A percentile compares a stretch with the other conserved stretches of the same genome.
Evolutionary conservation across 2,888 invertebrate genomes (phyloP).

Genomic region (Cephus sareptanus): DNA sequence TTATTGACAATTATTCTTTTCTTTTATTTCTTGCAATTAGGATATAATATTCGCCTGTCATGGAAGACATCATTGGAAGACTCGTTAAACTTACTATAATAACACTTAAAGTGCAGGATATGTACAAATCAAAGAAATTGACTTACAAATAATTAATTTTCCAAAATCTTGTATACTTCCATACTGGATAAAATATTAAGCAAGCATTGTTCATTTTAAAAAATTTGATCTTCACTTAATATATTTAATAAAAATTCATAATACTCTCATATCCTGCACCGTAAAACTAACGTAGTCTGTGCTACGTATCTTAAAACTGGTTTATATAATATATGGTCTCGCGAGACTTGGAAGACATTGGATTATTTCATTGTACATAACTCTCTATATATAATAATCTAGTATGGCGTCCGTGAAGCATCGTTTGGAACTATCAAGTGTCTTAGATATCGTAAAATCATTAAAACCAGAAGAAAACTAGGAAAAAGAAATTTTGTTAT

Average conservation of each 20-base stretch:
- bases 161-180: neutral
- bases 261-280: neutral
- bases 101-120: slow-evolving; percentile 22
- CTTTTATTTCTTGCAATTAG: neutral
- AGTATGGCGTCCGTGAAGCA: neutral
- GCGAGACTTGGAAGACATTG: slow-evolving; percentile 36
- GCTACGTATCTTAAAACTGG: neutral
- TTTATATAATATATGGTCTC: slow-evolving; percentile 1
- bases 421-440: neutral
- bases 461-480: neutral
- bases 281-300: neutral
- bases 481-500: neutral
- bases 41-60: neutral
- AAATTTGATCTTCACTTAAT: neutral
- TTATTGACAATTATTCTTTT: neutral
- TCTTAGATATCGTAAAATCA: neutral
- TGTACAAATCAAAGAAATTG: neutral
- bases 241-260: neutral
- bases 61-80: slow-evolving; percentile 61
- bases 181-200: neutral
- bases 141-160: neutral
- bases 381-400: slow-evolving; percentile 16
- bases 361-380: slow-evolving; percentile 26
- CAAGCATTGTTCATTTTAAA: neutral
- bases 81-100: slow-evolving; percentile 32